phyloP scores from a whole-genome alignment of 1,140 invertebrate species.

The Apis dorsata region DNA sequence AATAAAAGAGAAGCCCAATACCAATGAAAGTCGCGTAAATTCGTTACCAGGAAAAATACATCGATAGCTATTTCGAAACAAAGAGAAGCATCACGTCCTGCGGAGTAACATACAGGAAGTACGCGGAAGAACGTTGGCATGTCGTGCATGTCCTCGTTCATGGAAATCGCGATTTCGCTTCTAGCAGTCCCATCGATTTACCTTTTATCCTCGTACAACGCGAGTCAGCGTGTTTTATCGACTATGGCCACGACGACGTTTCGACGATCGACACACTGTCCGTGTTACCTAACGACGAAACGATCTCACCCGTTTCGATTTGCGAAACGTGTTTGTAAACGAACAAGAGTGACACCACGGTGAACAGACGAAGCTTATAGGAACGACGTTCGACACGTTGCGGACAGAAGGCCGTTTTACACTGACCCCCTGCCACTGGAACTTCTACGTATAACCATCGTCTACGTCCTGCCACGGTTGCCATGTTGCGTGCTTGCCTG shows the following conservation, averaged over 20 bases:
- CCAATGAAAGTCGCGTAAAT: not conserved
- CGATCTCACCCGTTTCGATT: not conserved
- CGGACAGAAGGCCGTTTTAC: conserved; percentile 76
- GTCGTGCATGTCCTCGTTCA: not conserved
- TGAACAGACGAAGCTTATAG: not conserved
- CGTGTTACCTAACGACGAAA: conserved; percentile 1
- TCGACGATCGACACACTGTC: not conserved
- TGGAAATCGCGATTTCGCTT: not conserved
- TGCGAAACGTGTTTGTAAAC: conserved; percentile 17
- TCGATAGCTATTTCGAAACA: not conserved
- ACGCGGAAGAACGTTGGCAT: not conserved
- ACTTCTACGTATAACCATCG: conserved; percentile 74
- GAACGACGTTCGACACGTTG: conserved; percentile 58
- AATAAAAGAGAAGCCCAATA: not conserved
- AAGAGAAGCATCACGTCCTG: not conserved
- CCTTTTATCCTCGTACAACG: not conserved
- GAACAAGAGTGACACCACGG: conserved; percentile 11
- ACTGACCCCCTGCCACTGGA: conserved; percentile 74
- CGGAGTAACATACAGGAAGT: not conserved
- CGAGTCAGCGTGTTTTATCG: not conserved
- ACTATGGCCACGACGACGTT: not conserved
- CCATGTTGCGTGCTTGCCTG: conserved; percentile 54
- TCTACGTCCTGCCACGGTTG: conserved; percentile 56
- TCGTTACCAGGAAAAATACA: not conserved
- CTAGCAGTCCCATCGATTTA: conserved; percentile 4